Evolutionary conservation across 2,113 vertebrate species (phyloP).

Genomic region (Pogonocichla stellata): DNA sequence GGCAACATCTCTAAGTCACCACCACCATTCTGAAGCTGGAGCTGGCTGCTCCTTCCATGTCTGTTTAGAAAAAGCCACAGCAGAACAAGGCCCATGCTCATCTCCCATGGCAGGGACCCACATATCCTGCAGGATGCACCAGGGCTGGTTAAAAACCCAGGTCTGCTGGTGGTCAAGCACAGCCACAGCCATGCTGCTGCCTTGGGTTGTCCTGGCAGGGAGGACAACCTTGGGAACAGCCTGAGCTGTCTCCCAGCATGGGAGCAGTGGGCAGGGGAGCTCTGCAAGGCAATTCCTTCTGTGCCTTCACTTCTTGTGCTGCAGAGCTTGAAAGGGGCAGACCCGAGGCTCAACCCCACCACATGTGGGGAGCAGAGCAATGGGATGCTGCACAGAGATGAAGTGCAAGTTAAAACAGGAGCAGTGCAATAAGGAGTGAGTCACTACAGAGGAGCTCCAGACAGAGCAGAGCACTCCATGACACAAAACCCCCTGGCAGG

Average conservation of each 20-base stretch:
- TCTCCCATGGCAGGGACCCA: not conserved
- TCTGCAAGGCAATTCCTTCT: not conserved
- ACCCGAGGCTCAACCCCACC: not conserved
- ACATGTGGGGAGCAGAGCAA: rapidly evolving
- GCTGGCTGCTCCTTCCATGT: rapidly evolving
- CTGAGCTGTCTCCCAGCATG: rapidly evolving
- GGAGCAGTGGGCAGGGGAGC: not conserved
- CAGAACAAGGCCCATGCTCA: rapidly evolving
- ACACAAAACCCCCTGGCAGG: rapidly evolving
- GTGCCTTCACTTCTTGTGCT: not conserved
- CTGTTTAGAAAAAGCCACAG: not conserved
- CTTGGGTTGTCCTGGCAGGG: not conserved
- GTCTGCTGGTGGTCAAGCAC: not conserved
- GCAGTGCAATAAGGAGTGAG: not conserved
- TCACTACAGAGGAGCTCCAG: not conserved
- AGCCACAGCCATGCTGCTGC: rapidly evolving
- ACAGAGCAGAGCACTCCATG: not conserved
- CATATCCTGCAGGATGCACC: not conserved
- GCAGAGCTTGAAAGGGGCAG: not conserved
- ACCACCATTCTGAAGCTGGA: not conserved
- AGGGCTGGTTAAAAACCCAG: not conserved
- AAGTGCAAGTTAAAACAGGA: not conserved
- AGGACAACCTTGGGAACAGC: not conserved
- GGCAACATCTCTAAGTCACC: too few species aligned
- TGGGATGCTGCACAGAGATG: not conserved